These are phyloP conservation scores for Aptenodytes patagonicus DNA, from an alignment of 2,113 vertebrate genomes.

Conservation along the genomic window DNA sequence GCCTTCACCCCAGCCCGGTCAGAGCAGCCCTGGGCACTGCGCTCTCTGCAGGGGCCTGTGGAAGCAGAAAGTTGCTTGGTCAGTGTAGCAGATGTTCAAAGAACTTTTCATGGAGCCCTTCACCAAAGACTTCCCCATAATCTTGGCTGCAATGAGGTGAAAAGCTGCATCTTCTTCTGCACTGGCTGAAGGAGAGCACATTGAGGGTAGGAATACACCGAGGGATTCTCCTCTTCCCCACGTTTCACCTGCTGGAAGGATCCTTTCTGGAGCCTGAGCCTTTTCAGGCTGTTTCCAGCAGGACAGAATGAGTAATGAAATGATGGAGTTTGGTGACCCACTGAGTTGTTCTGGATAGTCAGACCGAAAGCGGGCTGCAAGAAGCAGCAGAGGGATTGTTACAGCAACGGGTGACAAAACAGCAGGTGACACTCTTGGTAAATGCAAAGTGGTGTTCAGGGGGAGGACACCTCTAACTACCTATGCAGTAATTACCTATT, in stretches of 20 bases:
- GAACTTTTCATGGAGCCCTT: neutral
- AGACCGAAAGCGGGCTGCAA: neutral
- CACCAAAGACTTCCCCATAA: fast-evolving
- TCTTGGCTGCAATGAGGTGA: neutral
- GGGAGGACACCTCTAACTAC: neutral
- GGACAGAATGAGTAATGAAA: neutral
- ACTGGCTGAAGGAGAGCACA: neutral
- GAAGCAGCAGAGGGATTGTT: neutral
- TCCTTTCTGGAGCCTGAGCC: neutral
- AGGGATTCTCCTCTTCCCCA: neutral
- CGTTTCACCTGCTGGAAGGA: neutral
- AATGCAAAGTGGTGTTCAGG: neutral
- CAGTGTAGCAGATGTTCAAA: fast-evolving
- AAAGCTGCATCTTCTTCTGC: neutral
- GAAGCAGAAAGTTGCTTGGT: neutral
- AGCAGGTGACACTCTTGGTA: neutral
- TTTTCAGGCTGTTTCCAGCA: neutral
- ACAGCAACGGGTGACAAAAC: neutral
- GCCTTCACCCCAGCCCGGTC: neutral
- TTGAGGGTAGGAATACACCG: fast-evolving
- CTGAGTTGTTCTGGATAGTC: neutral
- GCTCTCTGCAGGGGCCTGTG: neutral
- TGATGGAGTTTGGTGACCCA: neutral
- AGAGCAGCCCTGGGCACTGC: no score
- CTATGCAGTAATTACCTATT: neutral